Base-by-base conservation (phyloP, 2,888 invertebrate species). In the Punctoribates punctum region DNA sequence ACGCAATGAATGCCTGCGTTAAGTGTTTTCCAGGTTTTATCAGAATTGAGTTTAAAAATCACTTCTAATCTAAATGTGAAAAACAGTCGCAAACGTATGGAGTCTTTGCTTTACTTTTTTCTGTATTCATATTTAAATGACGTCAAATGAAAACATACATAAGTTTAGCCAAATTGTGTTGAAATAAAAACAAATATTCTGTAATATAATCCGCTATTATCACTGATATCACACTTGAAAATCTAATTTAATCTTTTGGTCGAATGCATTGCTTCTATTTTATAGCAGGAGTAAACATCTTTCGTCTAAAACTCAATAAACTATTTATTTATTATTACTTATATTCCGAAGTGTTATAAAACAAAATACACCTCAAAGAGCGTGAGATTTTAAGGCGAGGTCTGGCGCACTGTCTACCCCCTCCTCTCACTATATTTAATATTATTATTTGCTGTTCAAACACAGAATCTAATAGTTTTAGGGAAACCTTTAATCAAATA, bases 381-480 rank as follows among this genome's bases (percentile, higher is more conserved):
- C 62, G 62, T 62, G 62, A 62, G 62, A 62, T 62, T 62, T 62
- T 8, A 62, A 62, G 62, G 62, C 62, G 62, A 62, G 62, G 62
- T 17, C 34, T 34, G 6, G 25, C 29, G 62, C 62, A n/a, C n/a
- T n/a, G n/a, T n/a, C n/a, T n/a, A 34, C 29, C 62, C 34, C 60
- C 20, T 60, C 54, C 3, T 20, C 54, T 54, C 29, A 62, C n/a
- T 15, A 29, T 62, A 62, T 62, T 62, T 27, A 62, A 62, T 62
- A 34, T 62, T 62, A 62, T 62, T 62, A 62, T 62, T 62, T 62
- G 29, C 62, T 62, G 62, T 62, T 62, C 62, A 62, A 62, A 62
- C 62, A 62, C 23, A 20, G 5, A 54, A 17, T 62, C 8, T 62
- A 60, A 23, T 60, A 23, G 60, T 23, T 60, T 60, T 60, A 29